phyloP scores from a whole-genome alignment of 2,113 vertebrate genomes.

The Alouatta palliata region DNA sequence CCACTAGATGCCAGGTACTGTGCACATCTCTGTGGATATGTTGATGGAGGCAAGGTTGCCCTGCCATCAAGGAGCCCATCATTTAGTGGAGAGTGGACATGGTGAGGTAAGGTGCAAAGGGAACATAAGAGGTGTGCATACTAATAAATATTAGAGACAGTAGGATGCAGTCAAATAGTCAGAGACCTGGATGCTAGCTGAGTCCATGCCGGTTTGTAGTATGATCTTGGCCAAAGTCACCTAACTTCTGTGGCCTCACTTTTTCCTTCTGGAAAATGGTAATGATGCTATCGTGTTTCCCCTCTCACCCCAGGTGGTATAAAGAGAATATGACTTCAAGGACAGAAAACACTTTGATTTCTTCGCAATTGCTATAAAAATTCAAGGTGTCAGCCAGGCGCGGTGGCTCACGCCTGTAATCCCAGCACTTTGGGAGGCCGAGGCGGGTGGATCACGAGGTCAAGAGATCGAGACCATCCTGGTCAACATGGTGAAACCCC shows the following conservation, averaged over 20 bases:
- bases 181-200: neutral
- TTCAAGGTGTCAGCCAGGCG: too few relatives aligned
- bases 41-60: neutral
- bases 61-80: neutral
- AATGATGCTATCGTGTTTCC: neutral
- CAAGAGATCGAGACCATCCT: too few relatives aligned
- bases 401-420: too few relatives aligned
- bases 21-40: neutral
- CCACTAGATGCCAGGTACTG: neutral
- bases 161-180: neutral
- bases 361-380: neutral
- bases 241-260: neutral
- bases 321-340: neutral
- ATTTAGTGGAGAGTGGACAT: neutral
- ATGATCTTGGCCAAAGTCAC: neutral
- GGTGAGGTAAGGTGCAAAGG: neutral
- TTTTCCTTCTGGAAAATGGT: slow-evolving; percentile 13
- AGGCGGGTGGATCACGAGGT: too few relatives aligned
- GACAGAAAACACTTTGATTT: neutral
- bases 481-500: too few relatives aligned
- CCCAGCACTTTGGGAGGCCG: too few relatives aligned
- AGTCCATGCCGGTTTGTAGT: neutral
- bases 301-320: neutral
- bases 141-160: neutral
- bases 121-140: neutral